phyloP scores from a whole-genome alignment of 2,797 vertebrate genomes.

The Mus caroli region DNA sequence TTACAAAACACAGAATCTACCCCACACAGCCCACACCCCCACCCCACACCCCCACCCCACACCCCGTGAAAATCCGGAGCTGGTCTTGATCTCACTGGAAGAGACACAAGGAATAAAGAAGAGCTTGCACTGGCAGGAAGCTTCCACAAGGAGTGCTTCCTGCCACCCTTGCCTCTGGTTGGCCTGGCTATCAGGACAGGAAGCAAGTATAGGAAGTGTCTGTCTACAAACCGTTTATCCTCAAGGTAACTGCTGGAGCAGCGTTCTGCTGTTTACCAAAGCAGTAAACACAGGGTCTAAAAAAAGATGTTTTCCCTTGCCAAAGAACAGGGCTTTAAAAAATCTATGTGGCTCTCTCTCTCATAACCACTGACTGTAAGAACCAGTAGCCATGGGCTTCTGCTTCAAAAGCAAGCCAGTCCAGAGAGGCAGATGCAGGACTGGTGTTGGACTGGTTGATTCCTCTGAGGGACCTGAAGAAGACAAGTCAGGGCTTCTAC shows the following conservation, averaged over 20 bases:
- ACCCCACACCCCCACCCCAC: too few relatives aligned
- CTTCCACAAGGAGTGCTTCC: slow-evolving; percentile 56
- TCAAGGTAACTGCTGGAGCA: slow-evolving; percentile 89
- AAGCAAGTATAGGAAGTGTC: slow-evolving; percentile 90
- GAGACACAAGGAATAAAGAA: background rate
- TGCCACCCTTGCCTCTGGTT: slow-evolving; percentile 84
- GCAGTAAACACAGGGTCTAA: slow-evolving; percentile 88
- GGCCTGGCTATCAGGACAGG: slow-evolving; percentile 88
- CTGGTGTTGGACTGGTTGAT: background rate
- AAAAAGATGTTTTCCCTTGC: slow-evolving; percentile 89
- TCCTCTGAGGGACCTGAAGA: background rate
- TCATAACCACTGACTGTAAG: slow-evolving; percentile 8
- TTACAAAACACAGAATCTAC: background rate
- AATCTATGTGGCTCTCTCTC: background rate
- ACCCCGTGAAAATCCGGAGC: background rate
- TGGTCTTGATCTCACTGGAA: background rate
- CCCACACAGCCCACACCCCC: too few relatives aligned
- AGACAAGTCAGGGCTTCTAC: background rate
- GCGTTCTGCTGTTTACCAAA: slow-evolving; percentile 89
- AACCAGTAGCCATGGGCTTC: background rate
- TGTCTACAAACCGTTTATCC: slow-evolving; percentile 90
- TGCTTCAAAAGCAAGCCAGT: background rate
- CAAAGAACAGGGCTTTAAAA: slow-evolving; percentile 73
- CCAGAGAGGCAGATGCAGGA: background rate
- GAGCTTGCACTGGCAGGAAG: slow-evolving; percentile 18